Conservation (phyloP, 35 echinoderm and acorn worm genomes). For the Anneissia japonica region DNA sequence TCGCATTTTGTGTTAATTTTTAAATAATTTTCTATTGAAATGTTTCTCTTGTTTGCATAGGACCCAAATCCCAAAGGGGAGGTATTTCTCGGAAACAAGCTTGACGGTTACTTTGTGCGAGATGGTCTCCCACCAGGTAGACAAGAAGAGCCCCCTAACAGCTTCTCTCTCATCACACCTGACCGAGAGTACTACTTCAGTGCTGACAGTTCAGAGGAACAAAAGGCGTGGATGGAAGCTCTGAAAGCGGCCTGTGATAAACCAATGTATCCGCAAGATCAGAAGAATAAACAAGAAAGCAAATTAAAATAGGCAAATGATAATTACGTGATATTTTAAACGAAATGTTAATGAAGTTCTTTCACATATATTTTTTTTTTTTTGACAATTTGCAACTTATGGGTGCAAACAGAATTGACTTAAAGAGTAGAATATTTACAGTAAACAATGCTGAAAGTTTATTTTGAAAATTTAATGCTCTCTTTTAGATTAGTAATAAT, state of each 20-base stretch:
- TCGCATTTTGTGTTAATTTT: not conserved
- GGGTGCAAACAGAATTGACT: no score
- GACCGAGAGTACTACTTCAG: constrained; percentile 83
- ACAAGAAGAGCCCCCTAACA: constrained; percentile 50
- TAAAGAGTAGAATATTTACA: no score
- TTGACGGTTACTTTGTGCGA: constrained; percentile 69
- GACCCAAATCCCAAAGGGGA: constrained; percentile 76
- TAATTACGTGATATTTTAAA: no score
- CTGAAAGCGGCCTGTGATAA: constrained; percentile 55
- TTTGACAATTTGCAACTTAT: no score
- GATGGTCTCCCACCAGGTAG: constrained; percentile 83
- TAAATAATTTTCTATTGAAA: constrained; percentile 4
- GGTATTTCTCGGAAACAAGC: constrained; percentile 45
- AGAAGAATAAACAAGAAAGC: not conserved
- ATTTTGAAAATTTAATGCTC: no score
- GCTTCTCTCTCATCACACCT: constrained; percentile 77
- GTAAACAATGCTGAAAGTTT: no score
- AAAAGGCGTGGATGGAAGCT: constrained; percentile 72
- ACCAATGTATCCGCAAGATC: constrained; percentile 38
- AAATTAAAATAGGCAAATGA: no score
- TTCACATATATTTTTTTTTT: no score
- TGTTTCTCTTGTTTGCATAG: constrained; percentile 21
- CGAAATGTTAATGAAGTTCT: no score
- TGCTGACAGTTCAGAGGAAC: constrained; percentile 62
- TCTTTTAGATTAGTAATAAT: no score